Evolutionary conservation across 2,113 vertebrate genomes (phyloP).

Genomic region (Bungarus multicinctus): DNA sequence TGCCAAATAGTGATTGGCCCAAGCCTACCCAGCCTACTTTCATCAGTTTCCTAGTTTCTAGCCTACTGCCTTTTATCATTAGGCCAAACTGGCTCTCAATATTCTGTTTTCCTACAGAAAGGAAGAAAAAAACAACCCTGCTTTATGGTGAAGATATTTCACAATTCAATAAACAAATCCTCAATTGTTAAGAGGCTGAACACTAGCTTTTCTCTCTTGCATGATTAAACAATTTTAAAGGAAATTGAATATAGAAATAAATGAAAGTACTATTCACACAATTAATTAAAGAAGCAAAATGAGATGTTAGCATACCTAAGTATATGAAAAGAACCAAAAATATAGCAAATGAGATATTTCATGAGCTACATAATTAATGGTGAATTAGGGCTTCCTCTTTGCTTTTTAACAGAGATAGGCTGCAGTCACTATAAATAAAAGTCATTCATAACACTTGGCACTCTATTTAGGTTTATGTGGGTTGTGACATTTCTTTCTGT

Average conservation of each 20-base stretch:
- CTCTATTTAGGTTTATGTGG: background rate
- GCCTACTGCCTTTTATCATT: background rate
- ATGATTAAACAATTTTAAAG: background rate
- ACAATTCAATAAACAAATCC: background rate
- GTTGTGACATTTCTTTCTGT: background rate
- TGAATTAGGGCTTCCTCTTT: background rate
- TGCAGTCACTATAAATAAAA: background rate
- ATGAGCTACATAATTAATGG: background rate
- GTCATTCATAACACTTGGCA: background rate
- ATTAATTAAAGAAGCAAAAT: background rate
- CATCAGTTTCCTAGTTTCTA: background rate
- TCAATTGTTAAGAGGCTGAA: background rate
- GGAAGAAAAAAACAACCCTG: background rate
- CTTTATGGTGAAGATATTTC: background rate
- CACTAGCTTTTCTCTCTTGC: background rate
- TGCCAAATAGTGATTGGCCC: background rate
- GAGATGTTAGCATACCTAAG: accelerated
- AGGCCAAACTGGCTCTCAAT: background rate
- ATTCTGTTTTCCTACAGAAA: background rate
- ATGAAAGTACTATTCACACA: background rate
- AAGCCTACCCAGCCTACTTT: background rate
- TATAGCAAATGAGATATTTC: background rate
- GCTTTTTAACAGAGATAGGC: background rate
- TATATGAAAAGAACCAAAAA: background rate
- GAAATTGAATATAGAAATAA: background rate